Conservation (phyloP, 2,888 invertebrate species). For the Adelphocoris suturalis region DNA sequence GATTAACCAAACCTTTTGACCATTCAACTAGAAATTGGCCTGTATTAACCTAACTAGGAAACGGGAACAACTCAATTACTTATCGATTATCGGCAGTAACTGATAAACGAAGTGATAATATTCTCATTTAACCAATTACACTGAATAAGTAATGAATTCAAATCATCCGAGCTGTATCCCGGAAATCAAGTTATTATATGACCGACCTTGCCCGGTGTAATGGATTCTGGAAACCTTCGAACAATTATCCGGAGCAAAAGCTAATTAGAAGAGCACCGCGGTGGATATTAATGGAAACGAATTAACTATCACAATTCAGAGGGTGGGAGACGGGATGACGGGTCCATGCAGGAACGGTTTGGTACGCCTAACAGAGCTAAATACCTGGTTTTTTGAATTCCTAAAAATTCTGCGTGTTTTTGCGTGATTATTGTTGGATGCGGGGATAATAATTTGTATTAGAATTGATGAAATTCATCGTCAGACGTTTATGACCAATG, state of each 20-base stretch:
- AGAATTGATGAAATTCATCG: no score
- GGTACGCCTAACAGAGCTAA: not conserved
- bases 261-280: constrained; percentile 24
- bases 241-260: constrained; percentile 10
- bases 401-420: not conserved
- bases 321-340: not conserved
- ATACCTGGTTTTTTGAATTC: no score
- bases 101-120: constrained; percentile 60
- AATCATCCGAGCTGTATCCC: constrained; percentile 10
- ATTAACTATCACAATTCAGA: not conserved
- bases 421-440: no score
- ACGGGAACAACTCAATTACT: no score
- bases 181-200: constrained; percentile 60
- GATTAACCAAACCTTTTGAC: no score
- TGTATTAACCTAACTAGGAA: no score
- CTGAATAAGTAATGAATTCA: constrained; percentile 45
- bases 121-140: constrained; percentile 55
- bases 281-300: constrained; percentile 2
- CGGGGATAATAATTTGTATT: no score
- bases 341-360: not conserved
- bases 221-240: constrained; percentile 36
- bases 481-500: no score
- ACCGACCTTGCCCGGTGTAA: constrained; percentile 57
- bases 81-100: constrained; percentile 5
- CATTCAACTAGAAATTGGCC: no score